Percentiles rank a stretch among this genome's conserved stretches.
Evolutionary conservation across 1,140 invertebrate species (phyloP).

Genomic region (Cylas formicarius): DNA sequence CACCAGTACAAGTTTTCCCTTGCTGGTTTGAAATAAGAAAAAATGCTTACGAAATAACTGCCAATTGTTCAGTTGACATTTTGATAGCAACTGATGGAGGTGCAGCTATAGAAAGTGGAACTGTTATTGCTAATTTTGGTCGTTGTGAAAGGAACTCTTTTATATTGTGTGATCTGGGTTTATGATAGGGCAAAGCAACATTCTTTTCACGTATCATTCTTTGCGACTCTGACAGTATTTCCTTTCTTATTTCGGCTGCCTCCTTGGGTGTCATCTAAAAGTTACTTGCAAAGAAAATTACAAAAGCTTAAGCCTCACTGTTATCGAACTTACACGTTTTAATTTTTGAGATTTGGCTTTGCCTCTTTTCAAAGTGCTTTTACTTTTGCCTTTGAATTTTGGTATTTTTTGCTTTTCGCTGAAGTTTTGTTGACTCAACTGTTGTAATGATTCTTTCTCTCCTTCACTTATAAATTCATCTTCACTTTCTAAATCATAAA

Average conservation of each 20-base stretch:
- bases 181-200: slow-evolving; percentile 69
- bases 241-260: slow-evolving; percentile 49
- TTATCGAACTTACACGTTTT: background rate
- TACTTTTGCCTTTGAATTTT: slow-evolving; percentile 13
- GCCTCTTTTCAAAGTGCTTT: slow-evolving; percentile 15
- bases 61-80: slow-evolving; percentile 49
- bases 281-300: background rate
- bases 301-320: slow-evolving; percentile 10
- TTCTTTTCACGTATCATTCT: slow-evolving; percentile 60
- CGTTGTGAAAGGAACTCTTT: slow-evolving; percentile 60
- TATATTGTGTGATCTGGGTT: slow-evolving; percentile 62
- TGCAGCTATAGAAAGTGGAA: slow-evolving; percentile 16
- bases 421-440: slow-evolving; percentile 1
- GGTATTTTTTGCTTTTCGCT: slow-evolving; percentile 10
- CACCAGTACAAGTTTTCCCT: too few species aligned
- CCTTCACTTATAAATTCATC: slow-evolving; percentile 22
- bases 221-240: slow-evolving; percentile 55
- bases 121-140: slow-evolving; percentile 24
- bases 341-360: slow-evolving; percentile 10
- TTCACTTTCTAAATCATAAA: slow-evolving; percentile 32
- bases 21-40: too few species aligned
- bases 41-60: slow-evolving; percentile 51
- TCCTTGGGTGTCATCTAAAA: slow-evolving; percentile 49
- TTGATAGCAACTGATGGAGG: slow-evolving; percentile 42
- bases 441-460: background rate